Conservation (phyloP, 1,140 invertebrate genomes). For the Callitettix versicolor region DNA sequence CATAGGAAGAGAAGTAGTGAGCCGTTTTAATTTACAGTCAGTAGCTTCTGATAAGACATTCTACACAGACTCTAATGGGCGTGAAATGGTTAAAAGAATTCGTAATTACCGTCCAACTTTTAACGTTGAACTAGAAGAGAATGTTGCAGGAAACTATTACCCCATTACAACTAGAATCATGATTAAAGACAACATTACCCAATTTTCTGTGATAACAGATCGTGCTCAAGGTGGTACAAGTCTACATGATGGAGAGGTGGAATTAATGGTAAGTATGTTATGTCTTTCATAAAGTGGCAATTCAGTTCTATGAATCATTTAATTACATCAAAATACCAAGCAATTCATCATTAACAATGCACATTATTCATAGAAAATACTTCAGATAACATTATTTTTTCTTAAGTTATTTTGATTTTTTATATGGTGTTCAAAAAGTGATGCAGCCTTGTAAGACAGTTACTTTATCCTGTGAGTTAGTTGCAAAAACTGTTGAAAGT, state of each 20-base stretch:
- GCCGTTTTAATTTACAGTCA: slow-evolving; percentile 48
- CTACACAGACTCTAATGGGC: slow-evolving; percentile 90
- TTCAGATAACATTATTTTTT: too few relatives aligned
- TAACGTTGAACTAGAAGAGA: slow-evolving; percentile 53
- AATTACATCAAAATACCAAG: too few relatives aligned
- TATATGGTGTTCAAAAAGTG: too few relatives aligned
- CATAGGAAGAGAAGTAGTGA: slow-evolving; percentile 74
- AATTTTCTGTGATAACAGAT: slow-evolving; percentile 60
- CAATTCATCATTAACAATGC: too few relatives aligned
- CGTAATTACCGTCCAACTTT: slow-evolving; percentile 66
- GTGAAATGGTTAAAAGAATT: slow-evolving; percentile 69
- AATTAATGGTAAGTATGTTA: slow-evolving; percentile 58
- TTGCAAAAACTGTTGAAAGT: too few relatives aligned
- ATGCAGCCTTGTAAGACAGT: too few relatives aligned
- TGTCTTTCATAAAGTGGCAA: too few relatives aligned
- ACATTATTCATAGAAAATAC: too few relatives aligned
- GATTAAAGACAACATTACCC: slow-evolving; percentile 43
- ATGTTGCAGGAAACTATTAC: slow-evolving; percentile 82
- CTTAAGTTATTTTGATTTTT: too few relatives aligned
- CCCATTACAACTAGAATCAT: slow-evolving; percentile 79
- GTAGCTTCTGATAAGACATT: slow-evolving; percentile 57
- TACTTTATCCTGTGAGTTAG: too few relatives aligned
- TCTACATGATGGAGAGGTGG: slow-evolving; percentile 60
- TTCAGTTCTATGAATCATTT: too few relatives aligned
- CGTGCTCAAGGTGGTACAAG: slow-evolving; percentile 79